phyloP scores from a whole-genome alignment of 2,797 vertebrate genomes.

The Lates japonicus region DNA sequence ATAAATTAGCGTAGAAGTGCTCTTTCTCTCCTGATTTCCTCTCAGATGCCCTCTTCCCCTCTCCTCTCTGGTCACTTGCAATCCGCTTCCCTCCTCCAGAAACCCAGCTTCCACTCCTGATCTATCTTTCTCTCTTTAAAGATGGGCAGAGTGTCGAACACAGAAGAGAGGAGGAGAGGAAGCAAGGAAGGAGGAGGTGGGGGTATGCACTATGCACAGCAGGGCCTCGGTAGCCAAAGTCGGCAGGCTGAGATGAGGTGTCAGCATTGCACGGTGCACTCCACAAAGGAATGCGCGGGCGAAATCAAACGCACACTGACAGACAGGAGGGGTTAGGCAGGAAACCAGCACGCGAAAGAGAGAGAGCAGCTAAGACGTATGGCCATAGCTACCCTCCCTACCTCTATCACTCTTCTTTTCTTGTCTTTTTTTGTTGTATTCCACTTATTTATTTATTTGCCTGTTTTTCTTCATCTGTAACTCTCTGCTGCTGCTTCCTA shows the following conservation, averaged over 20 bases:
- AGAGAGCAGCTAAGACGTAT: constrained; percentile 99
- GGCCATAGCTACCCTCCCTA: constrained; percentile 87
- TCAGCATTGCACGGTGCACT: constrained; percentile 97
- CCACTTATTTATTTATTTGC: constrained; percentile 81
- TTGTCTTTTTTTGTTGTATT: constrained; percentile 83
- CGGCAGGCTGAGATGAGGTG: constrained; percentile 98
- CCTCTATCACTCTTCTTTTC: constrained; percentile 75
- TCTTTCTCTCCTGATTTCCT: constrained; percentile 62
- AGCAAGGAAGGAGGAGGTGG: constrained; percentile 84
- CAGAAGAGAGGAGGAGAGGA: constrained; percentile 72
- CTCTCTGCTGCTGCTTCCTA: constrained; percentile 70
- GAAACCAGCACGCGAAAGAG: constrained; percentile 90
- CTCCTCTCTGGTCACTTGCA: constrained; percentile 69
- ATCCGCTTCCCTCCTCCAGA: constrained; percentile 54
- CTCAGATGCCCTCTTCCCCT: constrained; percentile 53
- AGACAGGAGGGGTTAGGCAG: constrained; percentile 87
- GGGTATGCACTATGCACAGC: constrained; percentile 94
- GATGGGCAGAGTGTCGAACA: constrained; percentile 88
- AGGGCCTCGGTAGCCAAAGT: constrained; percentile 97
- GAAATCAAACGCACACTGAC: constrained; percentile 99
- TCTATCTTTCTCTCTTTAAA: constrained; percentile 84
- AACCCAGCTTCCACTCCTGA: constrained; percentile 68
- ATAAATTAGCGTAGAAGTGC: constrained; percentile 72
- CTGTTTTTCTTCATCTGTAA: constrained; percentile 67
- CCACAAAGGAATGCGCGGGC: constrained; percentile 99